Evolutionary conservation across 2,797 vertebrate genomes (phyloP).

Genomic region (Argya squamiceps): DNA sequence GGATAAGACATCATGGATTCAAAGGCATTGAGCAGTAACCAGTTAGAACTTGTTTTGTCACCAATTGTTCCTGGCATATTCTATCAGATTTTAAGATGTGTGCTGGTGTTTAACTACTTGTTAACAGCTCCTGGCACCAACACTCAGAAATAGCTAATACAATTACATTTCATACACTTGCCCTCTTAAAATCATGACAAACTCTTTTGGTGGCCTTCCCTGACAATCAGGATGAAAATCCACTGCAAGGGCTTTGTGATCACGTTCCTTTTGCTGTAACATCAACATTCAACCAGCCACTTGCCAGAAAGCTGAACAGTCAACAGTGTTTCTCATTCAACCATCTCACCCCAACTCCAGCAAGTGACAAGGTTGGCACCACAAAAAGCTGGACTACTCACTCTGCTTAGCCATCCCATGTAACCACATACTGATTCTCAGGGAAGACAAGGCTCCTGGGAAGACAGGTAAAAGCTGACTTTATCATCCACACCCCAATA

Average conservation of each 20-base stretch:
- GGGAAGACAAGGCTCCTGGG: background rate
- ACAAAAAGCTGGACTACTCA: background rate
- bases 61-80: background rate
- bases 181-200: background rate
- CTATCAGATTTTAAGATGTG: background rate
- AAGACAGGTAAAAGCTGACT: background rate
- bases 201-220: background rate
- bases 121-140: background rate
- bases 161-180: background rate
- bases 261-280: background rate
- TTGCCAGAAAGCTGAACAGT: background rate
- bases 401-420: background rate
- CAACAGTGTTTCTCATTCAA: background rate
- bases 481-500: background rate
- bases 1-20: background rate
- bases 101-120: background rate
- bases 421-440: accelerated
- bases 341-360: background rate
- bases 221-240: background rate
- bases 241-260: background rate
- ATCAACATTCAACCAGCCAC: background rate
- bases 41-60: background rate
- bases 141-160: background rate
- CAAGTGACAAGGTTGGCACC: background rate
- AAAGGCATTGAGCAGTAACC: background rate